Percentiles rank a stretch among this genome's conserved stretches.
These are phyloP conservation scores for Zoanthus sansibaricus DNA, from an alignment of 92 coral and sea anemone species.

Conservation along the genomic window DNA sequence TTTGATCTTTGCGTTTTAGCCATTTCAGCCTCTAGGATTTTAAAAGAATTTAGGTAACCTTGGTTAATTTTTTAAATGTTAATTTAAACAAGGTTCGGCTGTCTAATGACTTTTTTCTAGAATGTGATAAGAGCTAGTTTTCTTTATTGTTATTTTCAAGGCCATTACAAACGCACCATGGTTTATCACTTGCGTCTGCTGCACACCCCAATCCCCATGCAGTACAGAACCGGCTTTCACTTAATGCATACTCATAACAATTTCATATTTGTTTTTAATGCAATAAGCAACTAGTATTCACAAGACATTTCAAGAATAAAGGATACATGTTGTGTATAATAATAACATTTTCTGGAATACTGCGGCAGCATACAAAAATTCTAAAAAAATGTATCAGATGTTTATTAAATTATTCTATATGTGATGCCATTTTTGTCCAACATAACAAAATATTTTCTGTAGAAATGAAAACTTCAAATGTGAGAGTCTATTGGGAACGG, in stretches of 20 bases:
- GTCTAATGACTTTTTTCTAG: neutral
- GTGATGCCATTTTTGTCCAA: neutral
- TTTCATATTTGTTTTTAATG: slow-evolving; percentile 5
- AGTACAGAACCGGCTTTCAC: neutral
- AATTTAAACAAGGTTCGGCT: slow-evolving; percentile 10
- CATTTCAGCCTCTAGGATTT: slow-evolving; percentile 3
- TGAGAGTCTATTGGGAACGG: neutral
- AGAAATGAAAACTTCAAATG: neutral
- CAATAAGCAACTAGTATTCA: slow-evolving; percentile 17
- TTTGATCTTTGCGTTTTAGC: neutral
- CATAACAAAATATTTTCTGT: slow-evolving; percentile 7
- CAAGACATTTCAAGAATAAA: slow-evolving; percentile 27
- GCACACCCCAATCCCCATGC: slow-evolving; percentile 15
- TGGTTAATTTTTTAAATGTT: slow-evolving; percentile 10
- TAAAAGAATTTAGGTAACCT: slow-evolving; percentile 1
- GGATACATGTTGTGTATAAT: neutral
- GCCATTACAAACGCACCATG: neutral
- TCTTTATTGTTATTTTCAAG: neutral
- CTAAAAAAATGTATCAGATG: neutral
- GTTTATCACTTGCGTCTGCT: neutral
- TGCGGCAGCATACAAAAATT: slow-evolving; percentile 11
- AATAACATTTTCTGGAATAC: slow-evolving; percentile 22
- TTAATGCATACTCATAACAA: slow-evolving; percentile 15
- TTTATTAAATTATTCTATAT: neutral
- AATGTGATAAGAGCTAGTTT: neutral